Percentiles rank a stretch among this genome's conserved stretches.
Evolutionary conservation across 2,888 invertebrate genomes (phyloP).

Genomic region (Gymnocheta viridis): DNA sequence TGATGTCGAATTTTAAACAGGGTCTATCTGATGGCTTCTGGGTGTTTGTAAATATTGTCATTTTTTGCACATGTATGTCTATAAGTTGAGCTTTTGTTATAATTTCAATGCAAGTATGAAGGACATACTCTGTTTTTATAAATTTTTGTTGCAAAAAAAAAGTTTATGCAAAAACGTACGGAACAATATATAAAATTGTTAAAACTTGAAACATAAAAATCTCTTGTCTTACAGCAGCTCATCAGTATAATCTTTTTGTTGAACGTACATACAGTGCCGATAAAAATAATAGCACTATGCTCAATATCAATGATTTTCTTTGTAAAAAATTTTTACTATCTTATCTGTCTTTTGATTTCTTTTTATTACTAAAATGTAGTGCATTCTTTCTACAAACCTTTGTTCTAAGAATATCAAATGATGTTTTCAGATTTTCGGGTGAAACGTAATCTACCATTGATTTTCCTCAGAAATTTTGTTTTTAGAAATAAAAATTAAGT

Average conservation of each 20-base stretch:
- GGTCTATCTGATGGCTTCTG: background rate
- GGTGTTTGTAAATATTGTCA: slow-evolving; percentile 38
- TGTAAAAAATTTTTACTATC: too few relatives aligned
- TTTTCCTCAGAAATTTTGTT: too few relatives aligned
- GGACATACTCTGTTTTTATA: background rate
- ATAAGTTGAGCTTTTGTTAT: background rate
- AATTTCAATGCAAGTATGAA: slow-evolving; percentile 25
- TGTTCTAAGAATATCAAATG: too few relatives aligned
- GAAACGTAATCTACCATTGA: too few relatives aligned
- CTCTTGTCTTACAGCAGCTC: slow-evolving; percentile 32
- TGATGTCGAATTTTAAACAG: background rate
- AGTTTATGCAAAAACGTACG: background rate
- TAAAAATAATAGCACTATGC: background rate
- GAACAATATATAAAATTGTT: slow-evolving; percentile 3
- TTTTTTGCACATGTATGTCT: slow-evolving; percentile 58
- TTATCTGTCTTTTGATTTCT: too few relatives aligned
- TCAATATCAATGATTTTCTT: too few relatives aligned
- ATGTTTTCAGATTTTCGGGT: too few relatives aligned
- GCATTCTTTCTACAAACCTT: too few relatives aligned
- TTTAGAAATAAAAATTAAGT: too few relatives aligned
- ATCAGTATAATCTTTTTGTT: slow-evolving; percentile 10
- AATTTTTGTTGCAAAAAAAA: background rate
- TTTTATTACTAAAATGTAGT: too few relatives aligned
- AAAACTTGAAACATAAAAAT: slow-evolving; percentile 16
- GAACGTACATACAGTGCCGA: background rate